Evolutionary conservation across 2,797 vertebrate genomes (phyloP), one percentile per base, ranked within the genome.

Genomic region (Sebastolobus alascanus): DNA sequence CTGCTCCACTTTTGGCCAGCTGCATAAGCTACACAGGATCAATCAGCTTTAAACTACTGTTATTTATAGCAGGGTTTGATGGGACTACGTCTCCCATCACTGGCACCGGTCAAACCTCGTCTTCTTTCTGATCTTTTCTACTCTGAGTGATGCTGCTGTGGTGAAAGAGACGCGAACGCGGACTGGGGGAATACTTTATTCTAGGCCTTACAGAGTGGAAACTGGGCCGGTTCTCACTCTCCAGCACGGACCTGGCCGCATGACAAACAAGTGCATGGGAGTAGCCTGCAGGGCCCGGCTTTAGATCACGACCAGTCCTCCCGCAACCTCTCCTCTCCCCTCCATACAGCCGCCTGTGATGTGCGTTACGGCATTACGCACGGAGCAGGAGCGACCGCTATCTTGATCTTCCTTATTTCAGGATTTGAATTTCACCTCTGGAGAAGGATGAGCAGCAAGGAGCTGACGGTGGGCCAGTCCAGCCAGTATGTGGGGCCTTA

Each of bases 401-500:
- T 84, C 86, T 82, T 91, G 85, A 94, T 91, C 90, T 31, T 84
- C 87, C 86, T 91, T 73, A 55, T 59, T 69, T 71, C 79, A 31
- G 80, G 76, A 79, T 50, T 29, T 82, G 10, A 60, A 73, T 65
- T 78, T 40, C 68, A 70, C 61, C 72, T 67, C 69, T 14, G 66
- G 18, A 67, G 82, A 85, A 95, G 80, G 86, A 96, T 97, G 96
- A 97, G 97, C 89, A 94, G 94, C 85, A 96, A 97, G 87, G 96
- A 97, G 92, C 88, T 94, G 85, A 92, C 95, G 20, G 90, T 77
- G 87, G 94, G 92, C 89, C 97, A 96, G 93, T 94, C 96, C 90
- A 97, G 92, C 93, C 97, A 98, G 88, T 97, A 97, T 68, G 97
- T 98, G 91, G 97, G 97, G 92, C 97, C 97, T 79, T 98, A 98